Evolutionary conservation across 2,113 vertebrate genomes (phyloP), one percentile per base, ranked within the genome.

Genomic region (Uropsilus gracilis): DNA sequence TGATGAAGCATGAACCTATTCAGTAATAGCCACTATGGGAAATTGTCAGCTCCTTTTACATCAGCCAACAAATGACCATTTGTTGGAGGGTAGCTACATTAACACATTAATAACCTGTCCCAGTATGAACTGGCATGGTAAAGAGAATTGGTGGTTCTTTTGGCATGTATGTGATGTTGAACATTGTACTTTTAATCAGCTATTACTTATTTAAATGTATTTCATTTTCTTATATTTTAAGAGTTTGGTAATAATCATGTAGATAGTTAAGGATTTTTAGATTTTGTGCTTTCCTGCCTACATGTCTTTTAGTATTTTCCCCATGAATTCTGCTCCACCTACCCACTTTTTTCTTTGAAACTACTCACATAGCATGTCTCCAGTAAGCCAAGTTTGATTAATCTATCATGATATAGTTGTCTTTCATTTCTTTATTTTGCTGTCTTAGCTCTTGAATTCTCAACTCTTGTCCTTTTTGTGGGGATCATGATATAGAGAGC

Each of bases 31-130:
- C 48, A 86, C 76, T 42, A 5, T 18, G 85, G 91, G 86, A 94
- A 89, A 71, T 34, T 72, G 81, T 86, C 95, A 92, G 89, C 83
- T 95, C 94, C 82, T 76, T 94, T 97, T 96, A 96, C 86, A 83
- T 83, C 57, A 89, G 66, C 80, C 89, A 94, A 97, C 97, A 97
- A 95, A 78, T 95, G 94, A 63, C 94, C 83, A 9, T 96, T 97
- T 97, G 96, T 97, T 97, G 92, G 86, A 72, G 7, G 50, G 78
- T 73, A 94, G 82, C 82, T 34, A 32, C 2, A 6, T 48, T 92
- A 92, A 93, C 94, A 92, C 78, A 66, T 86, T 85, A 75, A 53
- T 92, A 68, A 75, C 91, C 80, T 95, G 96, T 83, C 96, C 97
- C 91, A 78, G 83, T 90, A 86, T 97, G 94, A 97, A 97, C 96